Evolutionary conservation across 2,113 vertebrate genomes (phyloP).

Genomic region (Burhinus bistriatus): DNA sequence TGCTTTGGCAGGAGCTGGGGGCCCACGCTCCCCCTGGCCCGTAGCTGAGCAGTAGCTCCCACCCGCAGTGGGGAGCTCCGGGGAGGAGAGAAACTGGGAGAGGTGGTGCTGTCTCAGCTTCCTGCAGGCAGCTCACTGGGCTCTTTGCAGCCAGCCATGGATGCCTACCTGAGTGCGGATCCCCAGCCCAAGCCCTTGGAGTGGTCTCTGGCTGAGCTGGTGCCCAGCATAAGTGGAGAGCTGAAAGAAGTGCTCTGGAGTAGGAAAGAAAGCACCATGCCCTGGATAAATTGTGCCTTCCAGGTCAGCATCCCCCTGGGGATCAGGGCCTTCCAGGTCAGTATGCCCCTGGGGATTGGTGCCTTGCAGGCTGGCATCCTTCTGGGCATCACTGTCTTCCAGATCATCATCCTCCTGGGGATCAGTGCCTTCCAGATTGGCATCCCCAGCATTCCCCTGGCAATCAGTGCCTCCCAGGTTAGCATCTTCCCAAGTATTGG

Average conservation of each 20-base stretch:
- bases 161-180: neutral
- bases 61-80: accelerated
- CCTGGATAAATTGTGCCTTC: neutral
- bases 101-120: neutral
- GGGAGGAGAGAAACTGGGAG: neutral
- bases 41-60: neutral
- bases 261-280: neutral
- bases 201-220: neutral
- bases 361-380: neutral
- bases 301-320: neutral
- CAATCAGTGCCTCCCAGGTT: neutral
- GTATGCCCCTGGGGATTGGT: no score
- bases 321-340: neutral
- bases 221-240: neutral
- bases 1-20: neutral
- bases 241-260: neutral
- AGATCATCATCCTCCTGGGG: neutral
- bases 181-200: neutral
- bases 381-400: neutral
- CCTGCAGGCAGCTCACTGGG: neutral
- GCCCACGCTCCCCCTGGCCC: neutral
- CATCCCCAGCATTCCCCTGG: no score
- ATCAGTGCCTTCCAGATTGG: neutral
- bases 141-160: neutral
- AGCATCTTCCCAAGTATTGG: neutral